Conservation (phyloP, 2,888 invertebrate species). For the Carabus problematicus region DNA sequence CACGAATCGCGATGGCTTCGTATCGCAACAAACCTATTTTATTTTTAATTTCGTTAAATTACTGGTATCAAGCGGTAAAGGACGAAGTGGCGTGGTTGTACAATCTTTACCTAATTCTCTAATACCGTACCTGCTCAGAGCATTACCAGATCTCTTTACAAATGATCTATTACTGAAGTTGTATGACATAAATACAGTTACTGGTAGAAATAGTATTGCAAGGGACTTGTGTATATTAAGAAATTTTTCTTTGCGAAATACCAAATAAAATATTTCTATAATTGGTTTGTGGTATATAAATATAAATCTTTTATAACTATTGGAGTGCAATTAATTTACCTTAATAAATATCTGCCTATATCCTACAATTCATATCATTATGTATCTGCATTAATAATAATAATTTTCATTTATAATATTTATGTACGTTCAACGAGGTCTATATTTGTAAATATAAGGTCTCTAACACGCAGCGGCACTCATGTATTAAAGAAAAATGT, state of each 20-base stretch:
- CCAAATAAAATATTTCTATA: conserved; percentile 13
- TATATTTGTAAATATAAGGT: no score
- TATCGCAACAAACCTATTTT: conserved; percentile 84
- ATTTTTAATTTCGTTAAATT: conserved; percentile 79
- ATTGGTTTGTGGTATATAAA: no score
- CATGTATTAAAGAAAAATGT: no score
- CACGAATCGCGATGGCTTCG: conserved; percentile 74
- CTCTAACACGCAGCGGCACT: no score
- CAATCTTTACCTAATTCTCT: conserved; percentile 78
- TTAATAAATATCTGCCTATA: no score
- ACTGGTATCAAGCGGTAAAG: conserved; percentile 78
- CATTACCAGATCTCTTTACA: conserved; percentile 78
- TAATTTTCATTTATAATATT: no score
- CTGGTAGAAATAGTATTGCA: conserved; percentile 84
- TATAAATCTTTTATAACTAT: no score
- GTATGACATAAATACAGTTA: conserved; percentile 77
- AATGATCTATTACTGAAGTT: conserved; percentile 76
- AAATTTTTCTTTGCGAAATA: conserved; percentile 73
- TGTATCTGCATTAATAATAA: no score
- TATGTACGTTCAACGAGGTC: no score
- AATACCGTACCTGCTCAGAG: conserved; percentile 80
- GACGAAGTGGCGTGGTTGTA: conserved; percentile 73
- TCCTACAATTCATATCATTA: no score
- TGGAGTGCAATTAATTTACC: no score
- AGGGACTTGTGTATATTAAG: conserved; percentile 86